phyloP scores from a whole-genome alignment of 53 echinoderm and acorn worm genomes.

The Antedon mediterranea region DNA sequence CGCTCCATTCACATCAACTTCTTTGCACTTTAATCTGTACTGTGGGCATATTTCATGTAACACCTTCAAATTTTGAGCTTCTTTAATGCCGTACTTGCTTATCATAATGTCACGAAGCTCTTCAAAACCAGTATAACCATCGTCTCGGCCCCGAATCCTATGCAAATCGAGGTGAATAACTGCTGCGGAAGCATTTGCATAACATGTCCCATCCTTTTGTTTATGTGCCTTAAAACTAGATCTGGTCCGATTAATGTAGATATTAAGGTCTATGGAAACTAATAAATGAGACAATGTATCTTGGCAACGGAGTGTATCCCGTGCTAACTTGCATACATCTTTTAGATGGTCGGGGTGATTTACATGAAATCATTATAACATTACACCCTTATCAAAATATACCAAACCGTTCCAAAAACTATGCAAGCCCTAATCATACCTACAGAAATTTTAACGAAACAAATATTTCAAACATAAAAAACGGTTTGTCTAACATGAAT shows the following conservation, averaged over 20 bases:
- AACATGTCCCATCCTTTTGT: slow-evolving; percentile 1
- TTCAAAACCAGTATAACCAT: slow-evolving; percentile 23
- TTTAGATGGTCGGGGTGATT: slow-evolving; percentile 16
- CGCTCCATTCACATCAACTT: slow-evolving; percentile 9
- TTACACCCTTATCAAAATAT: too few relatives aligned
- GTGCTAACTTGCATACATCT: slow-evolving; percentile 7
- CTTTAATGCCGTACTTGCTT: background rate
- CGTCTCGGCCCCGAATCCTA: slow-evolving; percentile 22
- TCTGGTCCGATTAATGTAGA: slow-evolving; percentile 9
- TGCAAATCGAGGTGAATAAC: slow-evolving; percentile 1
- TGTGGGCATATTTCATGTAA: slow-evolving; percentile 2
- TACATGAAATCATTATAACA: too few relatives aligned
- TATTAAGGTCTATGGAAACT: background rate
- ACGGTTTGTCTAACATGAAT: too few relatives aligned
- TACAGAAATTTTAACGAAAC: too few relatives aligned
- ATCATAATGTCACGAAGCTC: slow-evolving; percentile 7
- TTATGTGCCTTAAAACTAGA: background rate
- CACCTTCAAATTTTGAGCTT: background rate
- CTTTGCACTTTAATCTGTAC: slow-evolving; percentile 1
- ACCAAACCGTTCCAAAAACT: too few relatives aligned
- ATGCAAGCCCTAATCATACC: too few relatives aligned
- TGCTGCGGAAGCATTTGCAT: background rate
- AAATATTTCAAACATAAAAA: too few relatives aligned
- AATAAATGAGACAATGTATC: background rate
- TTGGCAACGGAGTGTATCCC: background rate